Base-by-base conservation (phyloP, 2,797 vertebrate genomes). In the Crypturellus tataupa region DNA sequence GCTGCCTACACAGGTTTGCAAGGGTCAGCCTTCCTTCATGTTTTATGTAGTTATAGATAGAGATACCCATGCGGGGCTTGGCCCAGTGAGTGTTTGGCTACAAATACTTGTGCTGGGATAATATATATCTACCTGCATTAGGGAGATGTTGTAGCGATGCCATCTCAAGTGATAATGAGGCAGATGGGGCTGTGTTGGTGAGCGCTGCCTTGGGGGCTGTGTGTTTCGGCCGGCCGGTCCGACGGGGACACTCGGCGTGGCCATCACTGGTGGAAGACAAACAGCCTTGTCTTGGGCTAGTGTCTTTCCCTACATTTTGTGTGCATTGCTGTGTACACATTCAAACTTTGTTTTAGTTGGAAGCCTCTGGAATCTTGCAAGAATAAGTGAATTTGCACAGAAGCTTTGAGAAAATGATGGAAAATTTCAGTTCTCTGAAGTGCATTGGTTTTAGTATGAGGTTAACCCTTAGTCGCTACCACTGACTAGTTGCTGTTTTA, bases 171-270 rank as follows among this genome's bases (percentile, higher is more conserved):
- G 14, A 2, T 10, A 29, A 33, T 13, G 58, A 58, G 49, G n/a
- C 27, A 21, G 37, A 12, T 25, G 68, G 27, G 39, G 49, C 29
- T 39, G 60, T 31, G 49, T 64, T 29, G 24, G n/a, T 3, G 2
- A 33, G n/a, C 16, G 9, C 33, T 55, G 67, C 27, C 55, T 24
- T 35, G 69, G 25, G 20, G 31, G n/a, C 51, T 29, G 7, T 0
- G 3, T 1, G 0, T 25, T 59, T 80, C 37, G 18, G 20, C 49
- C 44, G 12, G 0, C 12, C 42, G n/a, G 27, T 47, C 25, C 2
- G 1, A 24, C 15, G 58, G 33, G 10, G 55, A 24, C 53, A 6
- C 25, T 85, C 11, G 0, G 5, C n/a, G 27, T 33, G 37, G 65
- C 33, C 31, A 25, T 37, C 9, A 9, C 12, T 0, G 2, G 8